A percentile compares a stretch with the other conserved stretches of the same genome.
Conservation (phyloP, 2,797 vertebrate species). For the Gambelia wislizenii region DNA sequence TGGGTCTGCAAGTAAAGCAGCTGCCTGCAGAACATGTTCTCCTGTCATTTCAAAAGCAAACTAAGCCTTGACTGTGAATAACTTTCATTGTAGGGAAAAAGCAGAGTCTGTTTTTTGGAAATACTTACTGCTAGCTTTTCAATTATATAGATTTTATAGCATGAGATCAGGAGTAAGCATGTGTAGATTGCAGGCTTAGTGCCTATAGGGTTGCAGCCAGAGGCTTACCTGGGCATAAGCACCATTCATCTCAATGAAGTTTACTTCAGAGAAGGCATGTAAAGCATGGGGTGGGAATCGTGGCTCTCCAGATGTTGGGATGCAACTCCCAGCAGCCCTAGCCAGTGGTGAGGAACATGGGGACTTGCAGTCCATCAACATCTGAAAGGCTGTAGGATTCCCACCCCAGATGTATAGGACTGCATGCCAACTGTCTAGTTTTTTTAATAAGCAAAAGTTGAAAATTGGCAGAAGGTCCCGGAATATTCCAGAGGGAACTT, state of each 20-base stretch:
- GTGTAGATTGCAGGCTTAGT: background rate
- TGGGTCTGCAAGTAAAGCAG: background rate
- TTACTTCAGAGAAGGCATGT: background rate
- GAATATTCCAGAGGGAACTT: constrained; percentile 18
- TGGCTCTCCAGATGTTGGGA: too few relatives aligned
- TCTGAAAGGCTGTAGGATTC: too few relatives aligned
- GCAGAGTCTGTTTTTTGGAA: background rate
- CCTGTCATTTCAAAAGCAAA: background rate
- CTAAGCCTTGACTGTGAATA: constrained; percentile 7
- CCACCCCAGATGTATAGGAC: too few relatives aligned
- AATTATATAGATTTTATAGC: background rate
- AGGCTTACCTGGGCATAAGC: background rate
- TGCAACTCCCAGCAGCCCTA: too few relatives aligned
- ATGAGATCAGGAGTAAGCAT: background rate
- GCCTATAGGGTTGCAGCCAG: background rate
- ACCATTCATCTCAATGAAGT: background rate
- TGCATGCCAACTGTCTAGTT: too few relatives aligned
- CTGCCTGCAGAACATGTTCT: background rate
- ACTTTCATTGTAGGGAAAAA: constrained; percentile 42
- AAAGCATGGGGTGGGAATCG: background rate
- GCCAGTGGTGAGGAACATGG: too few relatives aligned
- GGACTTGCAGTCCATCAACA: too few relatives aligned
- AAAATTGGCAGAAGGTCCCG: constrained; percentile 15
- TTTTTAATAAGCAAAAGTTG: background rate
- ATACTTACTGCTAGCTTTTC: background rate